Evolutionary conservation across 2,888 invertebrate species (phyloP), one percentile per base, ranked within the genome.

Genomic region (Chloromyia formosa): DNA sequence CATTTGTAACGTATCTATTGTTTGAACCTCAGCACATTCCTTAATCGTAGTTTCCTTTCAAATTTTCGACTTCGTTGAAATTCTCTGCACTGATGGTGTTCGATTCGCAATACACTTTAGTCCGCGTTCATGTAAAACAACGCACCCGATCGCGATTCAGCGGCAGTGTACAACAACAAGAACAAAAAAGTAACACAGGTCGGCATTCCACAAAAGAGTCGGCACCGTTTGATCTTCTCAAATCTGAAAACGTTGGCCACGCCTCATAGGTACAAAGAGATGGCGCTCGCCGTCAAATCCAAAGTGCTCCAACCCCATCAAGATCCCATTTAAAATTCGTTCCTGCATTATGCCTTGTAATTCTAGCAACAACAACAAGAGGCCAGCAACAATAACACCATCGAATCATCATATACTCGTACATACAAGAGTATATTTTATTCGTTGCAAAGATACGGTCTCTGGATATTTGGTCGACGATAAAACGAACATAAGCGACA

Each of bases 241-340:
- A 35, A 58, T 56, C 73, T 56, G 56, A 61, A 73, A 73, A 61
- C 40, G 49, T 60, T 73, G 73, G 56, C 73, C 73, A 73, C 73
- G 73, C 73, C 73, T 73, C 58, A 61, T 20, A 60, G 73, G 73
- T 61, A 73, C 58, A 61, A 73, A 61, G 73, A 73, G 73, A 73
- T 73, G 73, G 73, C 73, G 73, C 73, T 73, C 60, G 22, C 60
- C 27, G 71, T 58, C 71, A 42, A 71, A 58, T 71, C 56, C 71
- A 42, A 71, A 71, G 71, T 40, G 71, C 71, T 58, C 71, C 68
- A 54, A 27, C 71, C 71, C 71, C 71, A 71, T 69, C 68, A 71
- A 71, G 71, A 56, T 71, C 40, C 53, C 58, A 71, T 71, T 71
- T 56, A 71, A 71, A 71, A 71, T 56, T 71, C 56, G 71, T 71